Evolutionary conservation across 2,113 vertebrate species (phyloP), one percentile per base, ranked within the genome.

Genomic region (Chloropsis cyanopogon): DNA sequence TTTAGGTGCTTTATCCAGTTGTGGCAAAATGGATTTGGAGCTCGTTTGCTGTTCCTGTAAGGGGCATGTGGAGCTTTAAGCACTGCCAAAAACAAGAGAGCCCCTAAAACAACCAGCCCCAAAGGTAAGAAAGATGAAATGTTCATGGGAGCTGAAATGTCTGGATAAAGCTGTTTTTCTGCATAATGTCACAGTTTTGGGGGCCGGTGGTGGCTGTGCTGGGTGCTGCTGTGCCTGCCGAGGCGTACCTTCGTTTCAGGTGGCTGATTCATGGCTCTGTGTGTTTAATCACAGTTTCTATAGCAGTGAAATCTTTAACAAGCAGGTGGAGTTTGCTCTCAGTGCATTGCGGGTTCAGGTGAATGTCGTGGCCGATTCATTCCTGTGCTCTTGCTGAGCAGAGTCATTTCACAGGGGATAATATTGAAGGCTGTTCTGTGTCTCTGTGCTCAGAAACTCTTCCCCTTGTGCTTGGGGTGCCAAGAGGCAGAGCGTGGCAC

Each of bases 311-410:
- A 83, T 64, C 86, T 95, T 82, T 81, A 69, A 59, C 2, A 2
- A 63, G 71, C 21, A 85, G 96, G 94, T 93, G 96, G 92, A 89
- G 93, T 82, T 92, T 37, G 12, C 81, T 82, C 63, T 14, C n/a
- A 52, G 70, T 65, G 66, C 75, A 2, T 0, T 7, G 33, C 0
- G 1, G 25, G 80, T 68, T 52, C 5, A 0, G 11, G 0, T 11
- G 39, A 46, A 4, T 29, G 11, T 59, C 5, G 14, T 4, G 37
- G 54, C 59, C 0, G 0, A 15, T 86, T 69, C 25, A 4, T 47
- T n/a, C 14, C 21, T 5, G 29, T 11, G 10, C 10, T 61, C 29
- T 66, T 73, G 65, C 80, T 57, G 76, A 39, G 73, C 68, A 31
- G 64, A 41, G 66, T 13, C 2, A 1, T 54, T 81, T 70, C n/a